phyloP scores from a whole-genome alignment of 92 coral and sea anemone genomes.

The Siderastrea radians region DNA sequence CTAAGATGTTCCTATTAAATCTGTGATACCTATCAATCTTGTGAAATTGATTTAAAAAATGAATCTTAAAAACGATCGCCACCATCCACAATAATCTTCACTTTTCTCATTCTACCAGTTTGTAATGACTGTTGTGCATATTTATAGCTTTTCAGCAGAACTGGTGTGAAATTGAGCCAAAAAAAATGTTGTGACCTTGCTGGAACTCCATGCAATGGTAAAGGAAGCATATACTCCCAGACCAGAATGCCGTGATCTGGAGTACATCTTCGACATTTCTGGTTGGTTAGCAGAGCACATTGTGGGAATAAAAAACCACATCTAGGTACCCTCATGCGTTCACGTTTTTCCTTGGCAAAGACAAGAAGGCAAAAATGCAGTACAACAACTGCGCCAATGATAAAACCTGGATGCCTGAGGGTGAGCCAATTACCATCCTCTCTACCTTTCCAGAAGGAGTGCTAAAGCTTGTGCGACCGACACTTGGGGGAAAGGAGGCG shows the following conservation, averaged over 20 bases:
- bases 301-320: constrained; percentile 37
- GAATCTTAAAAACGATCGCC: too few species aligned
- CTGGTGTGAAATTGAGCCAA: constrained; percentile 1
- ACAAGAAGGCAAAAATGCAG: constrained; percentile 21
- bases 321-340: constrained; percentile 44
- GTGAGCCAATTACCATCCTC: constrained; percentile 1
- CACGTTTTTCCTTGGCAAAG: constrained; percentile 32
- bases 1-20: too few species aligned
- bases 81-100: too few species aligned
- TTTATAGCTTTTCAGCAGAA: constrained; percentile 31
- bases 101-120: too few species aligned
- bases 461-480: background rate
- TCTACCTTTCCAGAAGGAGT: constrained; percentile 12
- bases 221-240: constrained; percentile 30
- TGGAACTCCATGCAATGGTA: constrained; percentile 7
- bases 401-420: constrained; percentile 28
- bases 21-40: too few species aligned
- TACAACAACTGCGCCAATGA: constrained; percentile 70
- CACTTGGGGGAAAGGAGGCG: too few species aligned
- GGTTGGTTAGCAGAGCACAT: constrained; percentile 47
- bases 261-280: constrained; percentile 25
- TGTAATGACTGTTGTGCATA: too few species aligned
- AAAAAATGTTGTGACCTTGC: constrained; percentile 16
- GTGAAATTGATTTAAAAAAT: too few species aligned
- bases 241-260: constrained; percentile 24